Percentiles rank a stretch among this genome's conserved stretches.
These are phyloP conservation scores for Leucopsar rothschildi DNA, from an alignment of 2,113 vertebrate genomes.

Conservation along the genomic window DNA sequence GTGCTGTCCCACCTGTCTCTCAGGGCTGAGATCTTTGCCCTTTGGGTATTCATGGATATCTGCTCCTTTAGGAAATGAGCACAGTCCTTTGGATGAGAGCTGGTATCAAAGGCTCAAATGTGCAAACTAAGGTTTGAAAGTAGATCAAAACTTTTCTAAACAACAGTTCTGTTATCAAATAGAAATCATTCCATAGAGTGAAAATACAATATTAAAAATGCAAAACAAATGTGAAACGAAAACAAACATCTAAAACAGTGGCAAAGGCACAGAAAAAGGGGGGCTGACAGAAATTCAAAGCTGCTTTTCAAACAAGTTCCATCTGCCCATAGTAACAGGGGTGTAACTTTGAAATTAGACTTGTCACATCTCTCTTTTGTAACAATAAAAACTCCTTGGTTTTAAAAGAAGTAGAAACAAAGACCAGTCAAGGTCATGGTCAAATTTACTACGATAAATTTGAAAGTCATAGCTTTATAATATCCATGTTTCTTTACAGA, in stretches of 20 bases:
- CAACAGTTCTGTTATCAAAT: neutral
- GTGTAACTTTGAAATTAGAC: neutral
- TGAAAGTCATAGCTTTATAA: neutral
- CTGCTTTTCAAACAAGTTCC: neutral
- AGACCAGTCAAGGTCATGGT: neutral
- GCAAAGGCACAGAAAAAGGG: neutral
- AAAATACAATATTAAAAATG: neutral
- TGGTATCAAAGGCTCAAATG: neutral
- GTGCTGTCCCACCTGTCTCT: neutral
- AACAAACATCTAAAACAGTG: neutral
- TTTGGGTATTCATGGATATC: neutral
- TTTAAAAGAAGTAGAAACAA: neutral
- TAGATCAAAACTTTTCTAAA: neutral
- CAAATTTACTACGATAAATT: neutral
- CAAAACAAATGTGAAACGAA: neutral
- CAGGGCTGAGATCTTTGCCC: neutral
- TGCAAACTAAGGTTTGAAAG: neutral
- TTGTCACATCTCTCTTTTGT: neutral
- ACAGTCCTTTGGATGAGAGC: neutral
- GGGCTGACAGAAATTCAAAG: neutral
- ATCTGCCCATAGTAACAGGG: neutral
- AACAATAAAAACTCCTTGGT: neutral
- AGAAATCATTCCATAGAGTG: neutral
- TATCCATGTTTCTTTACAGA: neutral
- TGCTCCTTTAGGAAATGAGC: neutral